Base-by-base conservation (phyloP, 2,888 invertebrate species). In the Lissonota sp. region DNA sequence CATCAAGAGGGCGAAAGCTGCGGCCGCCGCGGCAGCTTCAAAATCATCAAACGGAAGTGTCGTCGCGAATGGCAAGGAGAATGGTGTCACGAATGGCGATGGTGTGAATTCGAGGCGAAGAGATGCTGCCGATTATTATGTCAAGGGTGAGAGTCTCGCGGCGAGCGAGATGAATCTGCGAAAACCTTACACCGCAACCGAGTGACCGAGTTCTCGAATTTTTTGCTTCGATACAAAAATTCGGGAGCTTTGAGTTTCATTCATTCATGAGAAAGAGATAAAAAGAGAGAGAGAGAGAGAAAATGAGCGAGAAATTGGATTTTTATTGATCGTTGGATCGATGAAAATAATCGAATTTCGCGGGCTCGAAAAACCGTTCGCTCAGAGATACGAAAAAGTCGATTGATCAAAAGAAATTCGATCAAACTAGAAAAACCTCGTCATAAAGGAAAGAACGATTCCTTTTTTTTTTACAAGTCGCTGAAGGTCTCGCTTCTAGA, bases 91-190 rank as follows among this genome's bases (percentile, higher is more conserved):
- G n/a, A 90, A 90, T 80, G 91, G 90, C 37, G 89, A 89, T 58
- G 85, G 85, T 10, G 79, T 82, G 14, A 69, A 62, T 44, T 82
- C 84, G 12, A 88, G 88, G 63, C 87, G 92, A 87, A 90, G 90
- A 84, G 92, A 92, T 85, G 93, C 93, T 10, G 93, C 93, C 40
- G 94, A 94, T 86, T 94, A 94, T 86, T 94, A 94, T 84, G 92
- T 94, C 71, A 94, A 94, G 86, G 94, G 93, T 75, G 93, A 93
- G 80, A 92, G 90, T 75, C 85, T 92, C 60, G 91, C 92, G 26
- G 90, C 91, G 14, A 88, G 89, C 78, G 92, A 92, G 79, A 85
- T 92, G 49, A 90, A 89, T 70, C 84, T 91, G 53, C 85, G 92
- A 84, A 92, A 91, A 75, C 85, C 92, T 7, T 91, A 89, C 77